Evolutionary conservation across 2,113 vertebrate genomes (phyloP).

Genomic region (Embiotoca jacksoni): DNA sequence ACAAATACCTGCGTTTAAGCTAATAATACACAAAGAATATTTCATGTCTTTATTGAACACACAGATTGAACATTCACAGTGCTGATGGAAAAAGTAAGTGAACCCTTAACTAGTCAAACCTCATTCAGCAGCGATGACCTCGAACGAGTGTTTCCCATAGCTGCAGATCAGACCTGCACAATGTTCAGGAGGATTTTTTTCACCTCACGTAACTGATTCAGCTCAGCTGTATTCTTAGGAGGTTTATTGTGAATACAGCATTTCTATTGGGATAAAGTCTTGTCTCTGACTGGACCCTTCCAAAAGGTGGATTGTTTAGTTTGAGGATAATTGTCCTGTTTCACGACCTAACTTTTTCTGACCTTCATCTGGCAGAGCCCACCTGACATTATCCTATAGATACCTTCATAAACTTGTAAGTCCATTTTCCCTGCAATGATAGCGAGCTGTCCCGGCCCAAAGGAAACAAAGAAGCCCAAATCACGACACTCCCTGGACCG

Average conservation of each 20-base stretch:
- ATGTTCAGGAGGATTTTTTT: background rate
- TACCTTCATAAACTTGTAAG: background rate
- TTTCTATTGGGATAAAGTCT: too few species aligned
- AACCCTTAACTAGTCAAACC: background rate
- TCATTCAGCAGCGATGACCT: background rate
- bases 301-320: conserved; percentile 4
- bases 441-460: background rate
- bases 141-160: background rate
- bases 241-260: too few species aligned
- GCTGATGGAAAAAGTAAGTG: background rate
- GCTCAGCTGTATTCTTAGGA: background rate
- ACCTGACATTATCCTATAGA: background rate
- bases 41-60: background rate
- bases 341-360: background rate
- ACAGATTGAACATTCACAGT: background rate
- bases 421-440: background rate
- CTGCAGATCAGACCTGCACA: background rate
- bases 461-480: conserved; percentile 1
- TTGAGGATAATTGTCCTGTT: background rate
- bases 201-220: background rate
- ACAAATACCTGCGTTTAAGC: background rate
- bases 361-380: background rate
- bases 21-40: background rate
- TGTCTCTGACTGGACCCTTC: background rate
- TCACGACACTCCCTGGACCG: background rate